A percentile compares a stretch with the other conserved stretches of the same genome.
Conservation (phyloP, 2,888 invertebrate species). For the Taenaris catops region DNA sequence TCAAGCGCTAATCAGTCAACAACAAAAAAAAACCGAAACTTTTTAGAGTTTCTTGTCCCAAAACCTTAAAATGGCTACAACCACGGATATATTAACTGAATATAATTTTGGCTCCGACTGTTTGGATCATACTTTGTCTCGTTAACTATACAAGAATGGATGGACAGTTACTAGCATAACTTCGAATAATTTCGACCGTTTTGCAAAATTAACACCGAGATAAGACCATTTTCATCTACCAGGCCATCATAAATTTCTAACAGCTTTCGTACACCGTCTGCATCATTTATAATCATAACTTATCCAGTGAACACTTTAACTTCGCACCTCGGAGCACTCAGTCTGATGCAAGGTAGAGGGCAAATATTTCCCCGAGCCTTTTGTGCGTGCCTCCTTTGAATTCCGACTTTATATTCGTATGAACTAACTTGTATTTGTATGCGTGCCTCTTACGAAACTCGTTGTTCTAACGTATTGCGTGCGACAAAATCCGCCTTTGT, state of each 20-base stretch:
- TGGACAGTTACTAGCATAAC: too few species aligned
- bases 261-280: constrained; percentile 31
- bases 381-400: constrained; percentile 40
- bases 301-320: constrained; percentile 45
- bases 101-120: too few species aligned
- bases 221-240: background rate
- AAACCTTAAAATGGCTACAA: too few species aligned
- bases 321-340: constrained; percentile 50
- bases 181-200: too few species aligned
- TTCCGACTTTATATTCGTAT: constrained; percentile 32
- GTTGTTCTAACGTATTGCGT: constrained; percentile 12
- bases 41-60: too few species aligned
- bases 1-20: too few species aligned
- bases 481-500: constrained; percentile 9
- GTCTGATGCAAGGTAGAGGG: constrained; percentile 36
- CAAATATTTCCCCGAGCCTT: constrained; percentile 39
- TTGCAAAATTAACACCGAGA: too few species aligned
- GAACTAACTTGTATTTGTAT: constrained; percentile 15
- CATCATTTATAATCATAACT: constrained; percentile 65
- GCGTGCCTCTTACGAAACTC: constrained; percentile 12
- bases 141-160: too few species aligned
- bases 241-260: constrained; percentile 5
- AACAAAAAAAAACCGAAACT: too few species aligned
- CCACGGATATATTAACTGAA: too few species aligned
- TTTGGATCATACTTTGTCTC: too few species aligned